Percentiles rank a stretch among this genome's conserved stretches.
These are phyloP conservation scores for Bicyclus anynana DNA, from an alignment of 1,140 invertebrate genomes.

Conservation along the genomic window DNA sequence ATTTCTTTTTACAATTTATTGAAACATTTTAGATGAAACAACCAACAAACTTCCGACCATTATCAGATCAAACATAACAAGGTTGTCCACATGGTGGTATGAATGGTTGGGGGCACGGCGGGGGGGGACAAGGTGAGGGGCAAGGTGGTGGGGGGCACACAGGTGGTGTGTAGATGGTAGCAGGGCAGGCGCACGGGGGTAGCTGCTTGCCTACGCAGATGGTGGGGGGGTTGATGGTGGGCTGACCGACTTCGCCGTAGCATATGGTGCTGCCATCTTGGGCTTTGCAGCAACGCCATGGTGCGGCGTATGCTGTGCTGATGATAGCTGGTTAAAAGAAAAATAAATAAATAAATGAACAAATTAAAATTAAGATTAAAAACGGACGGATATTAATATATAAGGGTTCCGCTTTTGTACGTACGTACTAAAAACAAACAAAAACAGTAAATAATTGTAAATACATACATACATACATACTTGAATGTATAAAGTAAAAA, in stretches of 20 bases:
- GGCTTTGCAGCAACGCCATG: conserved; percentile 43
- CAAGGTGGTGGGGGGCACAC: conserved; percentile 7
- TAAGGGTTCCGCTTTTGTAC: no score
- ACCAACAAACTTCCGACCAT: neutral
- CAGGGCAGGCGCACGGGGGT: conserved; percentile 33
- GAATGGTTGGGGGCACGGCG: conserved; percentile 9
- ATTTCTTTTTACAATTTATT: no score
- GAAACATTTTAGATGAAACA: no score
- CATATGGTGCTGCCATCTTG: conserved; percentile 41
- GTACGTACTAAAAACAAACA: no score
- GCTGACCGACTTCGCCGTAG: conserved; percentile 30
- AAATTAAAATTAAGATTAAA: neutral
- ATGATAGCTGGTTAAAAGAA: conserved; percentile 39
- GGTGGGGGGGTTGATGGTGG: conserved; percentile 25
- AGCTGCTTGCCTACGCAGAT: conserved; percentile 22
- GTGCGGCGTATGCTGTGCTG: conserved; percentile 36
- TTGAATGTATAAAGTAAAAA: no score
- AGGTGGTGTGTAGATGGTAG: conserved; percentile 43
- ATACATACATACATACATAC: no score
- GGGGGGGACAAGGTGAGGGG: conserved; percentile 7
- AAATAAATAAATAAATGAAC: neutral
- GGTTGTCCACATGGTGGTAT: neutral
- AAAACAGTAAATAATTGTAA: no score
- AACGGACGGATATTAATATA: no score
- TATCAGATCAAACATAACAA: neutral